Percentiles rank a stretch among this genome's conserved stretches.
Conservation (phyloP, 2,797 vertebrate genomes). For the Apogon hyalosoma region DNA sequence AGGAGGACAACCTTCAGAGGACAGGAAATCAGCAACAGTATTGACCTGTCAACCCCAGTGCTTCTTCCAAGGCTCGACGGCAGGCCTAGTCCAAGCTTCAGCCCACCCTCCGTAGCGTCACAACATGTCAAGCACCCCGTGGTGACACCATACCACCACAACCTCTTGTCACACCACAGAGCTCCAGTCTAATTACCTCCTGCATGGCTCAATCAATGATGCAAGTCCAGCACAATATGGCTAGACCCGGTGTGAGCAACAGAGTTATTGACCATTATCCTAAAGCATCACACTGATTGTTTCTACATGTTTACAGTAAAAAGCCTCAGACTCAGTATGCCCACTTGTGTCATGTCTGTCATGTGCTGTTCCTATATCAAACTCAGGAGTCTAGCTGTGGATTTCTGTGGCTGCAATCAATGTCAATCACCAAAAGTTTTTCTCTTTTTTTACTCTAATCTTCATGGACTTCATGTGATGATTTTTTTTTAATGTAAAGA, state of each 20-base stretch:
- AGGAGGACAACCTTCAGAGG: constrained; percentile 73
- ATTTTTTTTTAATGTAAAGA: not conserved
- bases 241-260: constrained; percentile 63
- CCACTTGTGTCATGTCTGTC: constrained; percentile 57
- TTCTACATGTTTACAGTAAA: constrained; percentile 71
- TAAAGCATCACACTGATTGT: constrained; percentile 72
- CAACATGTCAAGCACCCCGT: constrained; percentile 66
- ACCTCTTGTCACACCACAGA: constrained; percentile 70
- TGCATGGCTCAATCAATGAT: constrained; percentile 83
- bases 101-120: constrained; percentile 43
- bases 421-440: constrained; percentile 70
- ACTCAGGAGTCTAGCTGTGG: constrained; percentile 52
- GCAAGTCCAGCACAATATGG: constrained; percentile 78
- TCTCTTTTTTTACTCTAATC: constrained; percentile 28
- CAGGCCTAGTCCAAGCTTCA: constrained; percentile 34
- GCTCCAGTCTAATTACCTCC: constrained; percentile 81
- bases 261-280: constrained; percentile 73
- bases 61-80: constrained; percentile 59
- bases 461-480: constrained; percentile 4
- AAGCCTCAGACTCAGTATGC: constrained; percentile 52
- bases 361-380: constrained; percentile 50
- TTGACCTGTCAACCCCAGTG: constrained; percentile 71
- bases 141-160: constrained; percentile 75
- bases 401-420: constrained; percentile 64
- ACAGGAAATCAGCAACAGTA: constrained; percentile 70